A percentile compares a stretch with the other conserved stretches of the same genome.
phyloP scores from a whole-genome alignment of 2,113 vertebrate species.

The Saimiri boliviensis region DNA sequence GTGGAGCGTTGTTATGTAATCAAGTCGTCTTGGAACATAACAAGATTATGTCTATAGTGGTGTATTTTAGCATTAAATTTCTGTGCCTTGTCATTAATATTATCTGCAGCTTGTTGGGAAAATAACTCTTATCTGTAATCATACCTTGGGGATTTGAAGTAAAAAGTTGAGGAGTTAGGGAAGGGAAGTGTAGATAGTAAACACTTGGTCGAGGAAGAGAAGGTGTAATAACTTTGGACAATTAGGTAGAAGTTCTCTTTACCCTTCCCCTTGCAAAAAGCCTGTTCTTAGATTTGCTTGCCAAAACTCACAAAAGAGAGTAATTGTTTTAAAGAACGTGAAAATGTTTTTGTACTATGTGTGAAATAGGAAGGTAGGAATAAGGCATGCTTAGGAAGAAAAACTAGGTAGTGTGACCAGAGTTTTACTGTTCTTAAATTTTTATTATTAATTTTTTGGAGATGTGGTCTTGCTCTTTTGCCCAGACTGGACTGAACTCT shows the following conservation, averaged over 20 bases:
- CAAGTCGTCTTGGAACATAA: conserved; percentile 9
- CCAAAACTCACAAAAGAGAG: conserved; percentile 41
- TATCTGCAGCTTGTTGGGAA: conserved; percentile 14
- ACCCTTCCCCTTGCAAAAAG: conserved; percentile 3
- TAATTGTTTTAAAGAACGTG: neutral
- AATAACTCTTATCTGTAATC: neutral
- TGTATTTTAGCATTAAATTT: conserved; percentile 35
- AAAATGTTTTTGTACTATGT: neutral
- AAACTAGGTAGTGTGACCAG: neutral
- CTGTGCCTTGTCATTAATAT: neutral
- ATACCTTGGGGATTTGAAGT: conserved; percentile 15
- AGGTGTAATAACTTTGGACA: neutral
- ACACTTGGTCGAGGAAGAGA: neutral
- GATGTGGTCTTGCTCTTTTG: neutral
- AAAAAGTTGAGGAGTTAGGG: conserved; percentile 34
- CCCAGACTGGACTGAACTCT: neutral
- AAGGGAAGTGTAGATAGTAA: neutral
- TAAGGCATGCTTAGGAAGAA: neutral
- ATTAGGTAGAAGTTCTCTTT: neutral
- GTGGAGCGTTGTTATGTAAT: neutral
- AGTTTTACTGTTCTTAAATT: neutral
- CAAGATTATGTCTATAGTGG: neutral
- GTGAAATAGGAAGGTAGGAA: neutral
- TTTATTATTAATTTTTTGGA: neutral
- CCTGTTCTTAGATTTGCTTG: neutral